Evolutionary conservation across 2,113 vertebrate species (phyloP).

Genomic region (Chunga burmeisteri): DNA sequence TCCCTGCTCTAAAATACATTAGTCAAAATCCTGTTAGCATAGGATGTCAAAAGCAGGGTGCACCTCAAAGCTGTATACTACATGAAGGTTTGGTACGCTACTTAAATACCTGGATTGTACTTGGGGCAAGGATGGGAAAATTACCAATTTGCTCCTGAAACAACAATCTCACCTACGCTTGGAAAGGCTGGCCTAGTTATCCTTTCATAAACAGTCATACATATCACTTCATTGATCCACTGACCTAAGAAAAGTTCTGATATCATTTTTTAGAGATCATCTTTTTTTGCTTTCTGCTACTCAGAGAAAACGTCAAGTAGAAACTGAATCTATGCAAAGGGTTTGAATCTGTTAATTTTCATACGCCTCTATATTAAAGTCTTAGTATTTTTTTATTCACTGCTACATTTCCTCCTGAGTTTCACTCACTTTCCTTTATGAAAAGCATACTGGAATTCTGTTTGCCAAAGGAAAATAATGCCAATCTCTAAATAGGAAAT

Average conservation of each 20-base stretch:
- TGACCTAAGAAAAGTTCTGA: neutral
- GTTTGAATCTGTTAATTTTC: neutral
- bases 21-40: neutral
- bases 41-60: neutral
- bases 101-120: neutral
- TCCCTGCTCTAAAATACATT: neutral
- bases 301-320: neutral
- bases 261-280: neutral
- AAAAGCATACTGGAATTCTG: neutral
- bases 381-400: neutral
- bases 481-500: neutral
- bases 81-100: neutral
- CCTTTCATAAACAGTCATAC: neutral
- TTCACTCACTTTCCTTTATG: neutral
- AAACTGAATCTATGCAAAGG: neutral
- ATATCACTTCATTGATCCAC: neutral
- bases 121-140: neutral
- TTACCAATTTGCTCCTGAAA: neutral
- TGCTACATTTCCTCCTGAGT: neutral
- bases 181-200: neutral
- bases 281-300: neutral
- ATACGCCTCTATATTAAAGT: neutral
- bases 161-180: neutral
- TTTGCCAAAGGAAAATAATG: conserved; percentile 4
- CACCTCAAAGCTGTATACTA: neutral